Evolutionary conservation across 2,888 invertebrate genomes (phyloP), one percentile per base, ranked within the genome.

Genomic region (Rhogogaster chlorosoma): DNA sequence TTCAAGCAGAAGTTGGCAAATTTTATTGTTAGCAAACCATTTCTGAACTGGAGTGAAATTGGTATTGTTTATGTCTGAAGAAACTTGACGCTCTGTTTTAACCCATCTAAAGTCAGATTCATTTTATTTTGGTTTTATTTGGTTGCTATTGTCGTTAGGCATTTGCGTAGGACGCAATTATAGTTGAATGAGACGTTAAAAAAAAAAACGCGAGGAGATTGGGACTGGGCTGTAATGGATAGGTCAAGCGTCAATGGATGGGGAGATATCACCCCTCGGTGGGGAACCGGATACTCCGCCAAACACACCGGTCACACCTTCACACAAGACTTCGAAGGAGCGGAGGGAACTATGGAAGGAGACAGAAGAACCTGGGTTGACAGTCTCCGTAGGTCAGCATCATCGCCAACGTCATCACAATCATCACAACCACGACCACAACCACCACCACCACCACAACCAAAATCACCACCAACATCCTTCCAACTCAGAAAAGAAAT

Each of bases 371-470:
- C 87, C 90, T 89, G 91, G 90, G 84, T 89, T 90, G 86, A 89
- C 91, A 89, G 87, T 90, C 90, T 91, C 90, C 91, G 90, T 93
- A 93, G 93, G 93, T 93, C 88, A 87, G 87, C 91, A 91, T 89
- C 89, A 89, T 71, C 91, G 86, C 80, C 89, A 89, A 75, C 88
- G 89, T 45, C 86, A 83, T 88, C 89, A 94, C 94, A 90, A 94
- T 94, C 88, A 94, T 94, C 86, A 94, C 94, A 83, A 94, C 94
- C 88, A 94, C 93, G 93, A 95, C 94, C 93, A 94, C 94, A 85
- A 95, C 84, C 64, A 84, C 84, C 89, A 89, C 86, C 87, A 88
- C 83, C 84, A 86, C 87, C 86, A 86, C 67, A 84, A 86, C 84
- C 88, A 88, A 80, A 87, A 87, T 85, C 87, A 88, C 86, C 86